Conservation (phyloP, 2,113 vertebrate genomes). For the Felis chaus region DNA sequence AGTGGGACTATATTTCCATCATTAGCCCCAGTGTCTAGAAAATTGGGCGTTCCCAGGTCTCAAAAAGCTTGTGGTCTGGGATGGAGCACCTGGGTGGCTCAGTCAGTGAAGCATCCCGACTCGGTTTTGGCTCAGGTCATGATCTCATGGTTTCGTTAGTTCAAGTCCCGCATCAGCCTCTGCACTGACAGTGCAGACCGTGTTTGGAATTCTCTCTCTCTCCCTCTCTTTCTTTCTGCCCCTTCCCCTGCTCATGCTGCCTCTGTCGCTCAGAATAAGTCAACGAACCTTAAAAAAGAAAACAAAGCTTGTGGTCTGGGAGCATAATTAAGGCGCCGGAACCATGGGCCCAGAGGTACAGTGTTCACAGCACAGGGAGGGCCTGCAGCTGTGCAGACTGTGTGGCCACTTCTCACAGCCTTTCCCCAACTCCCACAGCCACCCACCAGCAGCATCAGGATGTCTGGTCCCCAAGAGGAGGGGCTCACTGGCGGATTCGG, state of each 20-base stretch:
- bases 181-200: too few species aligned
- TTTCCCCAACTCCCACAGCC: not conserved
- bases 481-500: not conserved
- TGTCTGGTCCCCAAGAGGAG: not conserved
- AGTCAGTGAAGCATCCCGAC: too few species aligned
- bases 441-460: fast-evolving
- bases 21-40: not conserved
- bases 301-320: not conserved
- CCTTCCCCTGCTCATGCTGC: too few species aligned
- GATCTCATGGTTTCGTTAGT: too few species aligned
- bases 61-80: not conserved
- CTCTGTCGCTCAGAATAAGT: too few species aligned
- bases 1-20: too few species aligned
- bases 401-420: not conserved
- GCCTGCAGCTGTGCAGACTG: not conserved
- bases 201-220: too few species aligned
- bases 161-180: too few species aligned
- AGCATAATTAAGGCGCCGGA: not conserved
- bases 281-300: too few species aligned
- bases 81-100: too few species aligned
- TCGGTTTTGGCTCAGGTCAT: too few species aligned
- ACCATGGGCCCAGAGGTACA: not conserved
- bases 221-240: too few species aligned
- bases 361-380: not conserved
- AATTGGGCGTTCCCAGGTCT: not conserved